Evolutionary conservation across 2,888 invertebrate species (phyloP), one percentile per base, ranked within the genome.

Genomic region (Drosophila anceps): DNA sequence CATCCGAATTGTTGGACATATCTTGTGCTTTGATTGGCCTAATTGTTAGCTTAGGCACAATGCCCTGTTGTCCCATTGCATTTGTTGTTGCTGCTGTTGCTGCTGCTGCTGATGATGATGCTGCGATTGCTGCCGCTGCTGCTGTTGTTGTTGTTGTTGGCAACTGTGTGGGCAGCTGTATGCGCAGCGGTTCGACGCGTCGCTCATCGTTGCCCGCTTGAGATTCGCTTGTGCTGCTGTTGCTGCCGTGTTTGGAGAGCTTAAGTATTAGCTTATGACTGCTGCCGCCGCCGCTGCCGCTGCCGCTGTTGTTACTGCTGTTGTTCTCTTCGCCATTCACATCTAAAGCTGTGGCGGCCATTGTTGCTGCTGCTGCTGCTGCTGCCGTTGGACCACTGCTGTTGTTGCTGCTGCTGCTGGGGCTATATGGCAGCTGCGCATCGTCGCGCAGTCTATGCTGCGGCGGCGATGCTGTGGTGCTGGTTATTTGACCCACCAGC

Each of bases 111-210:
- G 46, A 2, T 13, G 54, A 24, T 53, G 48, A 6, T 7, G 59
- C 9, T 59, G 8, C n/a, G n/a, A n/a, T n/a, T 5, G 20, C 35
- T 15, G 35, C 20, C 12, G 39, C 18, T 9, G 46, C 5, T 13
- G 54, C 27, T 53, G 48, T 9, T 7, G 59, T 12, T 59, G 8
- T 43, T 9, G 76, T 54, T 58, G 69, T 48, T 15, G 69, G 78
- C 51, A 73, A 46, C 59, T 64, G 68, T 54, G 70, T 76, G 27
- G 90, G 91, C 53, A 93, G 76, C 71, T 93, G 93, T 8, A 93
- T 93, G 76, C 93, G 93, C 43, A 93, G 80, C n/a, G 93, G 93
- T 69, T 93, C 93, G 8, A 93, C 93, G 77, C 93, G 93, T 44
- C 93, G 90, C 59, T 83, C 88, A 71, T 88, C 86, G 64, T 61